Evolutionary conservation across 2,113 vertebrate species (phyloP), one percentile per base, ranked within the genome.

Genomic region (Myocastor coypus): DNA sequence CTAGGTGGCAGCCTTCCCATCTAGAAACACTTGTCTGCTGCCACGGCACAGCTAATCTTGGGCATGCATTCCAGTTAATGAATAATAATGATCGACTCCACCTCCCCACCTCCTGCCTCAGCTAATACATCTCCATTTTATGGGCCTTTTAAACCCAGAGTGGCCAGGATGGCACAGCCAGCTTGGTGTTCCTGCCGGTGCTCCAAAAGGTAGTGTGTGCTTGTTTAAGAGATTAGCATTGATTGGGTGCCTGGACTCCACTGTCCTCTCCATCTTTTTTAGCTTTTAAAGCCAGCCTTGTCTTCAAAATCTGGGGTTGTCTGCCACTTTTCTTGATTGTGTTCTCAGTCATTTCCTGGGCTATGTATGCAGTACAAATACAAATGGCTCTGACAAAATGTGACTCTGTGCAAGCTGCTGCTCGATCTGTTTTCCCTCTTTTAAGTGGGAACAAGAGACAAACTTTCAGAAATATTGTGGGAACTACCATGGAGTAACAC

Each of bases 61-160:
- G 87, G 83, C 57, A 78, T 22, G 24, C 83, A 28, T 83, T 28
- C 24, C 52, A 61, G 78, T 92, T 92, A 68, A 87, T 63, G 71
- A 96, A 93, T n/a, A 80, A 81, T 71, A 75, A 78, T 63, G 91
- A 75, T 69, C 59, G 77, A 5, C 28, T 73, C 64, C 40, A 5
- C 55, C 11, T 63, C 30, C 1, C 64, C 4, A 59, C 40, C 68
- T 69, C 9, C 73, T 1, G 7, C 73, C 42, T 50, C 55, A 34
- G 42, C 24, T 24, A 50, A 69, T 66, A 42, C 26, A 87, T 84
- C 87, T 94, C 81, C 28, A 61, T 68, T 80, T 96, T 92, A 87
- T 61, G 68, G 64, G 24, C n/a, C 32, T 85, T 77, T 77, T 89
- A 80, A 89, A 40, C 42, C 14, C 16, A 4, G 84, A 55, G 40